These are phyloP conservation scores for Chymomyza amoena DNA, from an alignment of 2,888 invertebrate species.

Conservation along the genomic window DNA sequence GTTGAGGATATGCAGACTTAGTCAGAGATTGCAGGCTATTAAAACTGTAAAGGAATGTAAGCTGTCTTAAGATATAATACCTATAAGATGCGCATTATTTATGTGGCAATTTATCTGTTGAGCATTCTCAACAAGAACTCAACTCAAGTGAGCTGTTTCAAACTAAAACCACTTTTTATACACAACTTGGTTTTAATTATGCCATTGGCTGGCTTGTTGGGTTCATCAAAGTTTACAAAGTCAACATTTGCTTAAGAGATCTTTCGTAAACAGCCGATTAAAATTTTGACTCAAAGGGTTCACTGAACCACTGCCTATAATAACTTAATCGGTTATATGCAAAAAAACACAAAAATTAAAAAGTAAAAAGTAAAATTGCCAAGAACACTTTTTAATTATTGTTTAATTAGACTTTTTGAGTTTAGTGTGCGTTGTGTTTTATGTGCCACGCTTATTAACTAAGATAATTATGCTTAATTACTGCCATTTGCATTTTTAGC, in stretches of 20 bases:
- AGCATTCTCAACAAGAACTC: neutral
- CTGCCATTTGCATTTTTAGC: constrained; percentile 48
- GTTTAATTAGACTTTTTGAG: constrained; percentile 60
- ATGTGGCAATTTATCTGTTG: neutral
- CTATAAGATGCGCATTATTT: neutral
- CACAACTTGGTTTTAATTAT: neutral
- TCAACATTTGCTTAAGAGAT: neutral
- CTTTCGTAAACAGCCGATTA: neutral
- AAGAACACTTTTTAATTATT: constrained; percentile 52
- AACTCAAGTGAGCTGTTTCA: neutral
- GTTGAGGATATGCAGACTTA: neutral
- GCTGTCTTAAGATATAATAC: neutral
- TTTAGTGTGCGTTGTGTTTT: neutral
- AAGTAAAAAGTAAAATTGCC: constrained; percentile 1
- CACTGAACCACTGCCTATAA: neutral
- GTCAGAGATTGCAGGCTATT: neutral
- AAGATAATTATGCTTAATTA: constrained; percentile 66
- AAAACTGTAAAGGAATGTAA: neutral
- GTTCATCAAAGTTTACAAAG: neutral
- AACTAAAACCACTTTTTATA: neutral
- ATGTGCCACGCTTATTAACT: constrained; percentile 19
- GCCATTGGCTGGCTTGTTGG: no score
- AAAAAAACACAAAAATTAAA: neutral
- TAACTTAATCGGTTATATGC: neutral
- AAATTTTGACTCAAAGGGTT: neutral